Conservation (phyloP, 1,140 invertebrate species). For the Drosophila melanogaster region Release_6_plus_ISO1_MT NT_033777.3:20936501-20937000, state of each 20-base stretch:
- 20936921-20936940: constrained; percentile 44
- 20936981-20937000: constrained; percentile 47
- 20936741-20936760: constrained; percentile 39
- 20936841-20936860: neutral
- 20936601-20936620: constrained; percentile 33
- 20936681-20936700: neutral
- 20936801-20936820: constrained; percentile 39
- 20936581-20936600: neutral
- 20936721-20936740: constrained; percentile 54
- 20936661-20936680: constrained; percentile 5
- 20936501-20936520: constrained; percentile 42
- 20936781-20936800: constrained; percentile 35
- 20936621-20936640: constrained; percentile 4
- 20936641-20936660: constrained; percentile 70
- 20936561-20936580: constrained; percentile 20
- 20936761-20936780: constrained; percentile 58
- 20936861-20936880: neutral
- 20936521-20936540: constrained; percentile 41
- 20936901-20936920: constrained; percentile 33
- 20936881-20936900: constrained; percentile 22
- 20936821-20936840: constrained; percentile 30
- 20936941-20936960: neutral
- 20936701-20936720: constrained; percentile 41
- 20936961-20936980: constrained; percentile 52
- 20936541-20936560: constrained; percentile 65